These are phyloP conservation scores for Trachelus iudaicus DNA, from an alignment of 2,888 invertebrate species.

Conservation along the genomic window DNA sequence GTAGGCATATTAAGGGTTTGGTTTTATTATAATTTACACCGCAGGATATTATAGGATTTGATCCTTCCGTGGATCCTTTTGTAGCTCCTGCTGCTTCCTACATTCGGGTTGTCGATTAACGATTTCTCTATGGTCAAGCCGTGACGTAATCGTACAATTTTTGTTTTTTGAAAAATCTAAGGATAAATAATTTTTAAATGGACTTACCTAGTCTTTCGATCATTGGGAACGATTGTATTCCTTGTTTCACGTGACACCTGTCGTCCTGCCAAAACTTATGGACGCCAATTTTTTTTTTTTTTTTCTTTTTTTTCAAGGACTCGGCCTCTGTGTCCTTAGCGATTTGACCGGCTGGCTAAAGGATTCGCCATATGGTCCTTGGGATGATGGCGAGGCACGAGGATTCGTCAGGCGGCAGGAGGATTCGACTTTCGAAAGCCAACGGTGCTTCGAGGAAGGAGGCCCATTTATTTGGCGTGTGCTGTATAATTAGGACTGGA, in stretches of 20 bases:
- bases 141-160: background rate
- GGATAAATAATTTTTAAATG: background rate
- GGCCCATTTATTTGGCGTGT: constrained; percentile 59
- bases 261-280: constrained; percentile 19
- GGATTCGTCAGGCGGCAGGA: constrained; percentile 10
- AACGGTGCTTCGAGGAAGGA: constrained; percentile 52
- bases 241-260: constrained; percentile 27
- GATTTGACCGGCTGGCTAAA: constrained; percentile 49
- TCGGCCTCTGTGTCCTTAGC: constrained; percentile 34
- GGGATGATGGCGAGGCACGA: constrained; percentile 27
- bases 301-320: constrained; percentile 35
- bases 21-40: constrained; percentile 13
- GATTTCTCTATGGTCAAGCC: background rate
- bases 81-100: background rate
- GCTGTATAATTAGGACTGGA: constrained; percentile 59
- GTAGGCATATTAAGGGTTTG: background rate
- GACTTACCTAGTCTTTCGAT: background rate
- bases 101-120: background rate
- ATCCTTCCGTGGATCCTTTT: background rate
- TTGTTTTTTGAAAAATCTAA: background rate
- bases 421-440: constrained; percentile 42
- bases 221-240: background rate
- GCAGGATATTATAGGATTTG: background rate
- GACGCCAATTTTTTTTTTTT: constrained; percentile 30
- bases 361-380: constrained; percentile 63